Evolutionary conservation across 2,797 vertebrate species (phyloP), one percentile per base, ranked within the genome.

Genomic region (Sarcophilus harrisii): DNA sequence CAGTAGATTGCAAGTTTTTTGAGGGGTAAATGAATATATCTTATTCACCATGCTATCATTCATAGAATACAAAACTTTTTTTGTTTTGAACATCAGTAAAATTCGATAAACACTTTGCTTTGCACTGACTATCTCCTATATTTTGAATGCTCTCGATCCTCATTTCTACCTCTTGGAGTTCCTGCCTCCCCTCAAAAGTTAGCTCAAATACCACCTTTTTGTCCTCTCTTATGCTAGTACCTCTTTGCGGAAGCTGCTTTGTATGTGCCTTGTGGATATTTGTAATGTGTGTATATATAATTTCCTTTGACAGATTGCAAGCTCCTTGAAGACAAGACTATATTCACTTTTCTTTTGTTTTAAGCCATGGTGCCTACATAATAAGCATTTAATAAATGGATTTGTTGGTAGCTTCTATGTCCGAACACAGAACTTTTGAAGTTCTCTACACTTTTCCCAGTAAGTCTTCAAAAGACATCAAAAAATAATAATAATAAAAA

Each of bases 271-370:
- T 16, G 14, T 73, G 66, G n/a, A 73, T 73, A 38, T 18, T 24
- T 73, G 66, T 73, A 21, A 21, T n/a, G 21, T 14, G n/a, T 73
- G n/a, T 55, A 10, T 38, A 38, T 2, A 21, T 73, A 45, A 18
- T 73, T 24, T 13, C 24, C 6, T 12, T 16, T 24, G 18, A 58
- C 4, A 32, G 1, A 18, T 5, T 0, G 0, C 10, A 92, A 96
- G 92, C 27, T 4, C 93, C 91, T 94, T 58, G 92, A 96, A 62
- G 92, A 89, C 91, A 94, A 91, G 92, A 52, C 55, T 27, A 16
- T 60, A 45, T 59, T 73, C 66, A 21, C 32, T 62, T 59, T 12
- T 54, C 16, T 57, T 38, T 66, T 92, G 16, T n/a, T 9, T 28
- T 24, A 29, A 58, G 27, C 27, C 14, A 45, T 38, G 3, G 32